Conservation (phyloP, 2,113 vertebrate species). For the Trichomycterus rosablanca region DNA sequence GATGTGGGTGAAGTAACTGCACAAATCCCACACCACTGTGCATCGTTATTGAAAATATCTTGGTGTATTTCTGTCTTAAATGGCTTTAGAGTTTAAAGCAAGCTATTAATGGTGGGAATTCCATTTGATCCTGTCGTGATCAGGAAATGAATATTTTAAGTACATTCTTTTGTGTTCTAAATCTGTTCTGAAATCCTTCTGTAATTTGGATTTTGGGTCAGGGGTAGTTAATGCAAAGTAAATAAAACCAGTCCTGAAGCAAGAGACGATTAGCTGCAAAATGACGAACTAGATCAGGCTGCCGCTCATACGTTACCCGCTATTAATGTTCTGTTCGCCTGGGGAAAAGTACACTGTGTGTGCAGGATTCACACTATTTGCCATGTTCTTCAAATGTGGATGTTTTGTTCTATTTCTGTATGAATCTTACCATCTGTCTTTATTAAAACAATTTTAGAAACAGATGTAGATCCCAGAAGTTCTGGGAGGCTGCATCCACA, state of each 20-base stretch:
- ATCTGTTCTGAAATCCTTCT: conserved; percentile 16
- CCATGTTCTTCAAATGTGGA: not conserved
- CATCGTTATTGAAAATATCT: too few relatives aligned
- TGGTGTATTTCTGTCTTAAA: too few relatives aligned
- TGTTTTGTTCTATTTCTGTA: not conserved
- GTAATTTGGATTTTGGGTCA: conserved; percentile 41
- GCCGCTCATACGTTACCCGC: not conserved
- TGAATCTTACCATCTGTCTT: not conserved
- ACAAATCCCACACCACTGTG: too few relatives aligned
- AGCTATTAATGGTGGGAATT: too few relatives aligned
- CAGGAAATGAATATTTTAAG: conserved; percentile 6
- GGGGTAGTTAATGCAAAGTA: conserved; percentile 38
- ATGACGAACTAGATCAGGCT: conserved; percentile 17
- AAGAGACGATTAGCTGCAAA: not conserved
- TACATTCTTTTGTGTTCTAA: conserved; percentile 22
- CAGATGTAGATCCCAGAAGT: too few relatives aligned
- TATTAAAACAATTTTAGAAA: conserved; percentile 11
- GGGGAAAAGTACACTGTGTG: not conserved
- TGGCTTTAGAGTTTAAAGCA: too few relatives aligned
- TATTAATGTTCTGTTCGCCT: not conserved
- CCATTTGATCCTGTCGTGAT: too few relatives aligned
- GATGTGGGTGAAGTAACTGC: too few relatives aligned
- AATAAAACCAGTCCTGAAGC: conserved; percentile 32
- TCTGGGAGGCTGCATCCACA: too few relatives aligned
- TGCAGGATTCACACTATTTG: not conserved